Base-by-base conservation (phyloP, 1,140 invertebrate species). In the Ganaspis sp. region DNA sequence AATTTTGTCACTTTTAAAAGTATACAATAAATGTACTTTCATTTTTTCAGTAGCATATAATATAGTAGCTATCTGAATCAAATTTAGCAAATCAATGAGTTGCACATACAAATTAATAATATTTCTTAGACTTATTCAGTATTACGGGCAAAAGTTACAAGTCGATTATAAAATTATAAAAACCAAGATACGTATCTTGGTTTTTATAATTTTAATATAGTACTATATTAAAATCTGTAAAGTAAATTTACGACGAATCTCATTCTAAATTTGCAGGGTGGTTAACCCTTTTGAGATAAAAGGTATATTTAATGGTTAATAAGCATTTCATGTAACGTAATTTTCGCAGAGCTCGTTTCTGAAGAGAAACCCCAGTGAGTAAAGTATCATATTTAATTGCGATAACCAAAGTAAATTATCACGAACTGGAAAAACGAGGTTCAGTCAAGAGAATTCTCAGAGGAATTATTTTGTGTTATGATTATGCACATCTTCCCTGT, bases 401-500 rank as follows among this genome's bases (percentile, higher is more conserved):
- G 45, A 49, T 49, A 49, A 49, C 45, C 45, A 49, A 49, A n/a
- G 45, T 49, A 49, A 49, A 49, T 64, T 58, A 58, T 64, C 72
- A 42, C 34, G 26, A 70, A 29, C 17, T 38, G 29, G 34, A 38
- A 40, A 38, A 70, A 70, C 69, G 69, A 70, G 38, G 38, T 38
- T 38, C 38, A 34, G 69, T 38, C 69, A 70, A 38, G 38, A n/a
- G 38, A 38, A 29, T 70, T 70, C 69, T 70, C 29, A 15, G 69
- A 70, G 38, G 29, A 70, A 38, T 70, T 70, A 70, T 58, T 58
- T 12, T 58, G 9, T 26, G 23, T 26, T 58, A 58, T 58, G 54
- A 58, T 58, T 58, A 58, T 58, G 19, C 54, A 58, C 54, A 58
- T 58, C 21, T 58, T 58, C 23, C 23, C 54, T 21, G 21, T 21